Evolutionary conservation across 2,797 vertebrate genomes (phyloP).

Genomic region (Neosilurus mollespiculum): DNA sequence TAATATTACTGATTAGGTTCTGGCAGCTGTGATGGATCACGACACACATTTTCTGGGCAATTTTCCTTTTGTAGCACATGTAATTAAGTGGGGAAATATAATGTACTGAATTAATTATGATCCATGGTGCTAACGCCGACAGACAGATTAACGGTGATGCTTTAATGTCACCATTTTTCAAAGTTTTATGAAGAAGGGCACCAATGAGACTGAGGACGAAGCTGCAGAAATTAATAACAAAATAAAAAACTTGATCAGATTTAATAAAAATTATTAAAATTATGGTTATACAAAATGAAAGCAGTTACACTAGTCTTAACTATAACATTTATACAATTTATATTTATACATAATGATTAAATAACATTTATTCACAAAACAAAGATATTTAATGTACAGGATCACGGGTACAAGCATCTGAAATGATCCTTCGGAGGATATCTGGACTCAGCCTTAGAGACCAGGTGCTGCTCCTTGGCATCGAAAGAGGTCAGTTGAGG

Average conservation of each 20-base stretch:
- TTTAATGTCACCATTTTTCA: slow-evolving; percentile 72
- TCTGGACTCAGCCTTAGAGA: too few relatives aligned
- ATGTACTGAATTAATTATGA: slow-evolving; percentile 77
- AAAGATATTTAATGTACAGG: too few relatives aligned
- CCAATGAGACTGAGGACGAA: neutral
- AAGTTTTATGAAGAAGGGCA: slow-evolving; percentile 53
- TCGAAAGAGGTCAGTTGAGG: too few relatives aligned
- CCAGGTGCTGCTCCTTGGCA: too few relatives aligned
- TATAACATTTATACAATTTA: too few relatives aligned
- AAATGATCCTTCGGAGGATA: too few relatives aligned
- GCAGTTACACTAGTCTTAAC: neutral
- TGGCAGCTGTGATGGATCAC: slow-evolving; percentile 70
- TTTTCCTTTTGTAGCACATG: slow-evolving; percentile 77
- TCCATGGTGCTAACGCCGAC: slow-evolving; percentile 73
- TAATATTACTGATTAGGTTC: slow-evolving; percentile 60
- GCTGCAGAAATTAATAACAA: neutral
- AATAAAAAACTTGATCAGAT: neutral
- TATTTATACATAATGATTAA: too few relatives aligned
- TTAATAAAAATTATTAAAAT: neutral
- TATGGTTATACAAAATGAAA: too few relatives aligned
- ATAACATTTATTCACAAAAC: too few relatives aligned
- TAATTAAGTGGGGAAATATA: slow-evolving; percentile 78
- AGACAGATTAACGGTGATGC: slow-evolving; percentile 73
- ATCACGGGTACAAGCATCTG: too few relatives aligned
- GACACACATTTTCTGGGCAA: slow-evolving; percentile 73